Base-by-base conservation (phyloP, 2,888 invertebrate genomes). In the Horisme vitalbata region DNA sequence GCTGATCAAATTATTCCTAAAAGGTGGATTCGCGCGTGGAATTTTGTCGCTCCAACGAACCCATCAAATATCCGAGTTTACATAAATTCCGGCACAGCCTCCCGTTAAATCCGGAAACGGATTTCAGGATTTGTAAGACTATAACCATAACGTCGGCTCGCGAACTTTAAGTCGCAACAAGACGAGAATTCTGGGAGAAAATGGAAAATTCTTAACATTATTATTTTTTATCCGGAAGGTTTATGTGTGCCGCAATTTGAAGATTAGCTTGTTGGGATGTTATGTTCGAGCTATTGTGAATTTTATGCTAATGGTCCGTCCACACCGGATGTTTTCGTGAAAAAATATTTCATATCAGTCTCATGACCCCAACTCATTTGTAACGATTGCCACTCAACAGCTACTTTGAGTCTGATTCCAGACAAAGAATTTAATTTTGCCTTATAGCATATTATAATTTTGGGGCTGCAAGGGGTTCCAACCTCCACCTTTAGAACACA, bases 101-200 rank as follows among this genome's bases (percentile, higher is more conserved):
- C 18, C 32, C n/a, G 32, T 31, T 6, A 30, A 44, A 39, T 44
- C 39, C 39, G 18, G 34, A 31, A 44, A 11, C 27, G 49, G 49
- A 49, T 49, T 44, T 41, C 27, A 32, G 49, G 49, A 49, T 49
- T 44, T 45, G 49, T 44, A 32, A 44, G 23, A 39, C 32, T 27
- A 45, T 49, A 49, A 49, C 39, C 44, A 9, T 49, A 44, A 49
- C 23, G 44, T 34, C 27, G 30, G 30, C 20, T 14, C 30, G 48
- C 33, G 32, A 43, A 45, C 39, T 47, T 41, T 32, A 21, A 48
- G 48, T 37, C 47, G 33, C 43, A 27, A 38, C 43, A 38, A 24
- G 34, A 31, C 30, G 14, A 31, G 24, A 13, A 41, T 20, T 15
- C 10, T 18, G 9, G 21, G 33, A 38, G 47, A 48, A 47, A 47